Evolutionary conservation across 2,113 vertebrate genomes (phyloP).

Genomic region (Antechinus flavipes): DNA sequence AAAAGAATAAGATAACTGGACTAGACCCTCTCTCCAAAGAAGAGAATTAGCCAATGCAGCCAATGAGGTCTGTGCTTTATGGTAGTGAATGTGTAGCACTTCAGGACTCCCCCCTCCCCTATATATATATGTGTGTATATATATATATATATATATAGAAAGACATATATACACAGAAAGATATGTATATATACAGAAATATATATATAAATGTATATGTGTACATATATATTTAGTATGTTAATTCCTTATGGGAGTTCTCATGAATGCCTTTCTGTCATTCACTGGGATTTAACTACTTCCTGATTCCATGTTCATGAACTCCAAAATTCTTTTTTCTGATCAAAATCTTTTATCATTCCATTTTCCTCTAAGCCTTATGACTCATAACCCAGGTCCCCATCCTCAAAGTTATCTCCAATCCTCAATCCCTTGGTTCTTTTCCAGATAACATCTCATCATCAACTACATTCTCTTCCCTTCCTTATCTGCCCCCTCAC

Average conservation of each 20-base stretch:
- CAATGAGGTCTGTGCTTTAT: not conserved
- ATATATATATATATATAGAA: no score
- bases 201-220: no score
- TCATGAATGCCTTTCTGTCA: not conserved
- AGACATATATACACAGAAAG: no score
- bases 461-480: not conserved
- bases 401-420: not conserved
- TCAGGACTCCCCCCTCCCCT: not conserved
- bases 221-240: no score
- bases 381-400: not conserved
- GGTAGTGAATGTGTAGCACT: not conserved
- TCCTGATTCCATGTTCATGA: not conserved
- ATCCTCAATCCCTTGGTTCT: not conserved
- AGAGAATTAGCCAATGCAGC: not conserved
- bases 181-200: no score
- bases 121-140: no score
- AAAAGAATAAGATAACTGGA: not conserved
- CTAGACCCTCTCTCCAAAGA: not conserved
- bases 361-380: not conserved
- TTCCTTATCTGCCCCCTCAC: not conserved
- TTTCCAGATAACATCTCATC: not conserved
- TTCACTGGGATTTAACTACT: not conserved
- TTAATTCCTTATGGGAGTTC: not conserved
- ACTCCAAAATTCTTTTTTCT: not conserved
- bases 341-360: not conserved